A percentile compares a stretch with the other conserved stretches of the same genome.
Conservation (phyloP, 2,113 vertebrate genomes). For the Oostethus manadensis region DNA sequence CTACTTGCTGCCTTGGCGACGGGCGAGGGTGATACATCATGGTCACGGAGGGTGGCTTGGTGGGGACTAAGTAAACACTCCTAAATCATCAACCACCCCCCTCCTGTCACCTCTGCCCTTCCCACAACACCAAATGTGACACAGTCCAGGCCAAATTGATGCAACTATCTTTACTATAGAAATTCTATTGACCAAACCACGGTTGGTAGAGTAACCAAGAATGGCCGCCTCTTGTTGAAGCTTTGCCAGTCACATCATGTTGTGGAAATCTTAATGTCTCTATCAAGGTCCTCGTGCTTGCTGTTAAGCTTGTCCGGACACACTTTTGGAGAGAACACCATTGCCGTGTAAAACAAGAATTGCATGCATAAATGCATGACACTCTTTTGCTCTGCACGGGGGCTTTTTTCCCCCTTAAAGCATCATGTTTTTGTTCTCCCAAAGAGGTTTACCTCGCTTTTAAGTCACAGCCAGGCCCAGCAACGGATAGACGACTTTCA, state of each 20-base stretch:
- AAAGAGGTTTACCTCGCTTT: slow-evolving; percentile 46
- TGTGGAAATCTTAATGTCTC: neutral
- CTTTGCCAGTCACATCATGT: slow-evolving; percentile 15
- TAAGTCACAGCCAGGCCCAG: slow-evolving; percentile 12
- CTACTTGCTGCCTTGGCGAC: slow-evolving; percentile 48
- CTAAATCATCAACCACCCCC: slow-evolving; percentile 62
- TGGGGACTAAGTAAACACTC: slow-evolving; percentile 65
- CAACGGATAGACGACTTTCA: slow-evolving; percentile 36
- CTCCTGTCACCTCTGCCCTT: slow-evolving; percentile 9
- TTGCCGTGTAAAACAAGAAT: slow-evolving; percentile 50
- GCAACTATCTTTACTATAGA: neutral
- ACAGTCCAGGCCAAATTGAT: slow-evolving; percentile 6
- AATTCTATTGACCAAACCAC: too few relatives aligned
- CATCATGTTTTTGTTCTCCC: slow-evolving; percentile 42
- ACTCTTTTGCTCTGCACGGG: slow-evolving; percentile 27
- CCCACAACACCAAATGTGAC: slow-evolving; percentile 23
- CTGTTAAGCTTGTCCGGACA: slow-evolving; percentile 27
- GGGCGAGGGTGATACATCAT: slow-evolving; percentile 65
- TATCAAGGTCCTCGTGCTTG: slow-evolving; percentile 11
- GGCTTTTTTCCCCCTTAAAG: slow-evolving; percentile 29
- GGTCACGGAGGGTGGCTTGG: slow-evolving; percentile 43
- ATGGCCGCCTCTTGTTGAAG: neutral
- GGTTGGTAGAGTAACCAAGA: neutral
- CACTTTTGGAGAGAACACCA: slow-evolving; percentile 25
- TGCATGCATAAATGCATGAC: slow-evolving; percentile 57